phyloP scores from a whole-genome alignment of 2,113 vertebrate genomes.

The Ginglymostoma cirratum region DNA sequence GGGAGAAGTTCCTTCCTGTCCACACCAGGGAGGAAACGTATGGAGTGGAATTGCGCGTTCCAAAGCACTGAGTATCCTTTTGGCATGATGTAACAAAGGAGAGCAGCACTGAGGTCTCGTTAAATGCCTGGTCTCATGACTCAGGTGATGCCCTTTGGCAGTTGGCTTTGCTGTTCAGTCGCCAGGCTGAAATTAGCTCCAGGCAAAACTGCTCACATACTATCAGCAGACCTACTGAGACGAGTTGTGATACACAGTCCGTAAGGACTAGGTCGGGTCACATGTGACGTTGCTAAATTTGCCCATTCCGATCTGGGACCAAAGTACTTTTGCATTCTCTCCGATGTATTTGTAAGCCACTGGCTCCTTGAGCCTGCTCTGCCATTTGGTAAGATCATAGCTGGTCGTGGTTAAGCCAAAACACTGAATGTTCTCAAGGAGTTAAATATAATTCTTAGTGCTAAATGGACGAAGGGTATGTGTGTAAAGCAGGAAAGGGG shows the following conservation, averaged over 20 bases:
- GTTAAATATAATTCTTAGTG: too few relatives aligned
- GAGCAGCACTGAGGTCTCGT: not conserved
- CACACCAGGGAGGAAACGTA: not conserved
- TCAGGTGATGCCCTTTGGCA: not conserved
- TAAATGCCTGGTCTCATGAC: not conserved
- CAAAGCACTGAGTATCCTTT: not conserved
- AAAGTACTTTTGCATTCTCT: too few relatives aligned
- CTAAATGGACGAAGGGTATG: too few relatives aligned
- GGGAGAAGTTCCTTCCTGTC: too few relatives aligned
- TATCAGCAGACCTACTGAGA: not conserved
- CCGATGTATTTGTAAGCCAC: too few relatives aligned
- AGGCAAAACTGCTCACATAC: not conserved
- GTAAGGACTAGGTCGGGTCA: not conserved
- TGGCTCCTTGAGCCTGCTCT: too few relatives aligned
- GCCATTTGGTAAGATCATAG: too few relatives aligned
- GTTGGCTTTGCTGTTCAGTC: not conserved
- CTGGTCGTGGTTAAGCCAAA: too few relatives aligned
- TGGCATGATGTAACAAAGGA: not conserved
- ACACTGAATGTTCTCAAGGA: too few relatives aligned
- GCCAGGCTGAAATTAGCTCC: not conserved
- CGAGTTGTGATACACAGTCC: not conserved
- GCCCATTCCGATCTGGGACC: too few relatives aligned
- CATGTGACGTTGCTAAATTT: not conserved
- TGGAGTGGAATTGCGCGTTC: not conserved
- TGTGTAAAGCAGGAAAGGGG: too few relatives aligned